Evolutionary conservation across 2,113 vertebrate genomes (phyloP).

Genomic region (Lucifuga dentata): DNA sequence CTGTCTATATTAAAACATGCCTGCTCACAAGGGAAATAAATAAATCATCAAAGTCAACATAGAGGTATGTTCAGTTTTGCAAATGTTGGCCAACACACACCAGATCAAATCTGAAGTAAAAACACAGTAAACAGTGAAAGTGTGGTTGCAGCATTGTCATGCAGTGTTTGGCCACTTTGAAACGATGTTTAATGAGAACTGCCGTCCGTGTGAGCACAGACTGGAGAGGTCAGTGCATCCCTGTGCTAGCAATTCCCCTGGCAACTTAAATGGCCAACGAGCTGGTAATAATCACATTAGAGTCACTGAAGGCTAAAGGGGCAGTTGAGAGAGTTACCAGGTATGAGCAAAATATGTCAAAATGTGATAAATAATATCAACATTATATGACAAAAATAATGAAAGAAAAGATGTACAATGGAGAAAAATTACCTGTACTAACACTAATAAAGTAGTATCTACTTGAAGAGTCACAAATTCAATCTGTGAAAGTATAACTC

Average conservation of each 20-base stretch:
- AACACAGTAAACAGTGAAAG: not conserved
- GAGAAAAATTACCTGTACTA: too few relatives aligned
- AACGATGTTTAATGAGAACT: constrained; percentile 31
- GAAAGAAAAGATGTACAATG: too few relatives aligned
- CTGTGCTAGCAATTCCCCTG: constrained; percentile 52
- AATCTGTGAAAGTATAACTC: not conserved
- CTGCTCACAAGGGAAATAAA: constrained; percentile 37
- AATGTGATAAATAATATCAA: not conserved
- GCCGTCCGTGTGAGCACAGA: constrained; percentile 10
- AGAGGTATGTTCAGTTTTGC: constrained; percentile 10
- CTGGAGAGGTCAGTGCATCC: constrained; percentile 46
- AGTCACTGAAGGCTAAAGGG: constrained; percentile 49
- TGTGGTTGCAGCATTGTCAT: not conserved
- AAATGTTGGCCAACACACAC: constrained; percentile 11
- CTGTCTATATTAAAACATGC: constrained; percentile 16
- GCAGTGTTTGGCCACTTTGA: constrained; percentile 6
- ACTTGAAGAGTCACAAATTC: too few relatives aligned
- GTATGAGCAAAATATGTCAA: constrained; percentile 22
- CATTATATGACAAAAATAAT: not conserved
- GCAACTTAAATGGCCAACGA: constrained; percentile 60
- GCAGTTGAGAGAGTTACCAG: constrained; percentile 28
- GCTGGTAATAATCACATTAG: constrained; percentile 71
- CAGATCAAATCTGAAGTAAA: constrained; percentile 13
- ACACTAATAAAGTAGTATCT: too few relatives aligned
- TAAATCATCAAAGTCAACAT: constrained; percentile 55